Conservation (phyloP, 2,888 invertebrate species). For the Xanthorhoe spadicearia region DNA sequence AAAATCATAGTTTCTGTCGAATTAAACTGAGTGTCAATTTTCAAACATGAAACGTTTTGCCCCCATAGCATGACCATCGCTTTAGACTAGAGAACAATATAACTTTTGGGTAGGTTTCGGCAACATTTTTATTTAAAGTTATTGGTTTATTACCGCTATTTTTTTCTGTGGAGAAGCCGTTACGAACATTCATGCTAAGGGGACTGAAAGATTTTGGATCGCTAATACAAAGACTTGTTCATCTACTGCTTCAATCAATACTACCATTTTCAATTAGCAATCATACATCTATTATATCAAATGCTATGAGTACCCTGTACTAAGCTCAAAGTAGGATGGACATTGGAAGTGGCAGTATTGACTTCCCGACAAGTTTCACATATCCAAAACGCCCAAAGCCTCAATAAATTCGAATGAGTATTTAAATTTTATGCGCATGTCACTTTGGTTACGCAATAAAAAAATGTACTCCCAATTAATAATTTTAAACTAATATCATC, state of each 20-base stretch:
- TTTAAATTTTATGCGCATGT: conserved; percentile 24
- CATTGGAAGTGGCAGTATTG: not conserved
- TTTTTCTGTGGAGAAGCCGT: not conserved
- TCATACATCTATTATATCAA: not conserved
- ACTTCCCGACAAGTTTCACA: not conserved
- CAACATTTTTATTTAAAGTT: no score
- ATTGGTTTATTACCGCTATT: not conserved
- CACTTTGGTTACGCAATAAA: conserved; percentile 41
- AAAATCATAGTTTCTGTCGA: not conserved
- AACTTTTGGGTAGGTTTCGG: no score
- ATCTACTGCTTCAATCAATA: not conserved
- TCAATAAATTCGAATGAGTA: not conserved
- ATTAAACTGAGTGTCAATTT: not conserved
- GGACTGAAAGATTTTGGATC: not conserved
- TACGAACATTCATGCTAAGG: not conserved
- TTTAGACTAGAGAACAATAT: not conserved
- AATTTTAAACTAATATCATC: conserved; percentile 37
- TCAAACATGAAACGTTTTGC: not conserved
- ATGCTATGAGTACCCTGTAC: not conserved
- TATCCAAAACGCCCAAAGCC: not conserved
- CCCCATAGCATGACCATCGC: not conserved
- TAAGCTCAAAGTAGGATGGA: not conserved
- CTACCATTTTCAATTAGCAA: not conserved
- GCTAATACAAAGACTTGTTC: not conserved
- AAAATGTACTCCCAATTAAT: conserved; percentile 36